These are phyloP conservation scores for Emydoidea blandingii DNA, from an alignment of 2,797 vertebrate genomes.

Conservation along the genomic window DNA sequence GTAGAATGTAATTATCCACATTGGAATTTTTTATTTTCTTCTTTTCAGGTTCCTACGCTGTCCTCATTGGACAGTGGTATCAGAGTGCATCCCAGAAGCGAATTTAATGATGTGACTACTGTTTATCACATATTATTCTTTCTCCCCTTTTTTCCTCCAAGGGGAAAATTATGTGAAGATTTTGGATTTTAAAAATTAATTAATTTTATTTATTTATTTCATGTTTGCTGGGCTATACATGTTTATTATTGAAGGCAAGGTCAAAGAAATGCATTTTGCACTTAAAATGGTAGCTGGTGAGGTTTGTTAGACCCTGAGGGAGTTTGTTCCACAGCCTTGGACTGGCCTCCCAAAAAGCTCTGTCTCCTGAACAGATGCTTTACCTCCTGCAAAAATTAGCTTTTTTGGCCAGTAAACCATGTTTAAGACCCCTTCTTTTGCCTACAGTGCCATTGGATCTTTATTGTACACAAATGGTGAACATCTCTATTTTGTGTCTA, in stretches of 20 bases:
- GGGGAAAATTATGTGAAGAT: neutral
- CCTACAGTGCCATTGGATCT: neutral
- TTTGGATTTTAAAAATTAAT: conserved; percentile 21
- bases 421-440: neutral
- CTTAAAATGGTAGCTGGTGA: conserved; percentile 3
- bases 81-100: neutral
- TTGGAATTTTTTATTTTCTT: conserved; percentile 7
- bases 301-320: neutral
- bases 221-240: neutral
- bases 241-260: conserved; percentile 14
- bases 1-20: neutral
- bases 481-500: neutral
- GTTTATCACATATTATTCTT: conserved; percentile 22
- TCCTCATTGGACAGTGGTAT: neutral
- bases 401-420: neutral
- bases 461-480: neutral
- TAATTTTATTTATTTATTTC: neutral
- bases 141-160: neutral
- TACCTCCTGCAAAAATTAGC: neutral
- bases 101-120: neutral
- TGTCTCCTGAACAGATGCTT: neutral
- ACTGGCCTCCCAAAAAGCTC: neutral
- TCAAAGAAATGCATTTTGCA: neutral
- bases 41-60: neutral
- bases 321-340: neutral